Evolutionary conservation across 1,140 invertebrate species (phyloP).

Genomic region (Aphis craccivora): DNA sequence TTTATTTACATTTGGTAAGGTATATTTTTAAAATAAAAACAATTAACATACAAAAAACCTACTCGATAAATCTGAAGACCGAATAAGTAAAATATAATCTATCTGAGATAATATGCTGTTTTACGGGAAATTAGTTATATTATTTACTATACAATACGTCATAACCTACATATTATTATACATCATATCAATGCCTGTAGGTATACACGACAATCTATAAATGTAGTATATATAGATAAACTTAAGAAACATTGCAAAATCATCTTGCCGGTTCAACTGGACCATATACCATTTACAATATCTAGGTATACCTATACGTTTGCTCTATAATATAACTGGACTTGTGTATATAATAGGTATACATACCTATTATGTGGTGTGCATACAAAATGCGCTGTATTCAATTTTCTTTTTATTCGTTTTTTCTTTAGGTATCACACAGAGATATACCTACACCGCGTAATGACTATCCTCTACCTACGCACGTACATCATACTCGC

Average conservation of each 20-base stretch:
- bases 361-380: background rate
- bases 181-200: background rate
- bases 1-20: background rate
- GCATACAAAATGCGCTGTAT: background rate
- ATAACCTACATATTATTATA: background rate
- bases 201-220: background rate
- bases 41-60: background rate
- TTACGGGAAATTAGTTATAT: background rate
- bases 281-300: background rate
- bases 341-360: background rate
- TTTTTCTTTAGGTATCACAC: background rate
- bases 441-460: background rate
- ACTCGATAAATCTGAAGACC: background rate
- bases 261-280: background rate
- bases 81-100: background rate
- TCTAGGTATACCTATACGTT: background rate
- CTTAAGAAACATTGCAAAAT: background rate
- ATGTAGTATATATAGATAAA: background rate
- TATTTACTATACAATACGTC: too few relatives aligned
- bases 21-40: background rate
- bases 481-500: background rate
- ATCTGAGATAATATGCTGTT: background rate
- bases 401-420: background rate
- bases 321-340: conserved; percentile 12
- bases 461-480: conserved; percentile 9